phyloP scores from a whole-genome alignment of 2,888 invertebrate genomes.

The Melieria omissa region DNA sequence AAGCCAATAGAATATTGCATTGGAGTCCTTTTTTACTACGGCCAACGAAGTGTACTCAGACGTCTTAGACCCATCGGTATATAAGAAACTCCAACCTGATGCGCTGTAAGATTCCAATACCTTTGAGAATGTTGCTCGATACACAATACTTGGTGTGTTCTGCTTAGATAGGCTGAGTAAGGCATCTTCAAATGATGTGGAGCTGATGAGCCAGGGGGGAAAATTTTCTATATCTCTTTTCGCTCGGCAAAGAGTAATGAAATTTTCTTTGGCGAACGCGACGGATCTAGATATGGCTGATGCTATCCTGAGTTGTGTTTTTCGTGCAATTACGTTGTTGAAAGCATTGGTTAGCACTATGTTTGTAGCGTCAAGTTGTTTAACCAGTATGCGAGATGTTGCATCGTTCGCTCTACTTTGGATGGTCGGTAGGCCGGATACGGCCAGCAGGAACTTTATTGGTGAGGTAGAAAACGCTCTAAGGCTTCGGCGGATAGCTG shows the following conservation, averaged over 20 bases:
- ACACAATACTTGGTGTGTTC: constrained; percentile 5
- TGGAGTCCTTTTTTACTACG: background rate
- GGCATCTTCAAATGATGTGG: constrained; percentile 12
- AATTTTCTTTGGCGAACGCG: constrained; percentile 4
- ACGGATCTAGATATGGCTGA: constrained; percentile 3
- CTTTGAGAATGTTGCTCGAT: constrained; percentile 10
- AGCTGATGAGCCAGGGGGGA: constrained; percentile 5
- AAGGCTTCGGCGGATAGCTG: constrained; percentile 16
- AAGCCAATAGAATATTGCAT: constrained; percentile 4
- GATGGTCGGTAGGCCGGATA: constrained; percentile 13
- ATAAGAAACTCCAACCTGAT: constrained; percentile 8
- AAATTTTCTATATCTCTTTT: constrained; percentile 11
- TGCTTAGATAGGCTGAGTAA: constrained; percentile 9
- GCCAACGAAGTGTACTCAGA: constrained; percentile 2
- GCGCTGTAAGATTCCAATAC: background rate
- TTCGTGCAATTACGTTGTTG: background rate
- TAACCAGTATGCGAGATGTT: constrained; percentile 3
- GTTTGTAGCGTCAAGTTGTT: constrained; percentile 9
- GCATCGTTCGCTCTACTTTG: constrained; percentile 6
- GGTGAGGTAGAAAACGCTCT: constrained; percentile 17
- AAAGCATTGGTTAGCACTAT: background rate
- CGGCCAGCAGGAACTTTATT: constrained; percentile 7
- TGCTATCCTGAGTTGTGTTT: background rate
- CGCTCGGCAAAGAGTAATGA: constrained; percentile 7
- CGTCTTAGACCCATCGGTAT: background rate